Base-by-base conservation (phyloP, 2,113 vertebrate genomes). In the Marcusenius ussheri region DNA sequence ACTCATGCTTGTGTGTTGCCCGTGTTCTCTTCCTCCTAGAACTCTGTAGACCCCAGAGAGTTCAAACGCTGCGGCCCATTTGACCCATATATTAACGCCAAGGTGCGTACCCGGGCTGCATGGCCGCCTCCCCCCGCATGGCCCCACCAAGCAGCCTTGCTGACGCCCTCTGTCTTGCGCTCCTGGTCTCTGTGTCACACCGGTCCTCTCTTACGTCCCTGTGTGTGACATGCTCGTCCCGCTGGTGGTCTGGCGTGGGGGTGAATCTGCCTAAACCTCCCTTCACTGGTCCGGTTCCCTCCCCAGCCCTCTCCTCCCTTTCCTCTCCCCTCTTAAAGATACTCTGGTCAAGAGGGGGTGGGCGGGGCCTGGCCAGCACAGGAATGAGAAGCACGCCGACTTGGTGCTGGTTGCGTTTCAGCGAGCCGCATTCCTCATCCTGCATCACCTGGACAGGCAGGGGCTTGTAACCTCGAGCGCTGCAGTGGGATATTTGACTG, bases 81-180 rank as follows among this genome's bases (percentile, higher is more conserved):
- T 99, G 98, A 99, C 96, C 98, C 98, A 95, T 99, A 99, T 99
- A 98, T 99, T 98, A 99, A 99, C 97, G 97, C 98, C 97, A 99
- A 99, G 98, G 98, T 99, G 98, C 99, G 98, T 99, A 99, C 97
- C 94, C 94, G 91, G 93, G 94, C 94, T 94, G 93, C 92, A 15
- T 24, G 92, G 46, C 91, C 15, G 46, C 85, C 85, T 17, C 8
- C 50, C n/a, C 0, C 7, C 8, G 42, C 19, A 24, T 24, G 21
- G 21, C 42, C 83, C 19, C 21, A 45, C 21, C 77, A 45, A 1
- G 35, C 47, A 24, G 46, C 45, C 84, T 80, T 19, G 74, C 74
- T 80, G 31, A n/a, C 3, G 35, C 15, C n/a, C 74, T 80, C 74
- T 31, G 27, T 15, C 47, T 47, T n/a, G 46, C n/a, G 27, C 49